Base-by-base conservation (phyloP, 2,797 vertebrate genomes). In the Lutjanus argentimaculatus region DNA sequence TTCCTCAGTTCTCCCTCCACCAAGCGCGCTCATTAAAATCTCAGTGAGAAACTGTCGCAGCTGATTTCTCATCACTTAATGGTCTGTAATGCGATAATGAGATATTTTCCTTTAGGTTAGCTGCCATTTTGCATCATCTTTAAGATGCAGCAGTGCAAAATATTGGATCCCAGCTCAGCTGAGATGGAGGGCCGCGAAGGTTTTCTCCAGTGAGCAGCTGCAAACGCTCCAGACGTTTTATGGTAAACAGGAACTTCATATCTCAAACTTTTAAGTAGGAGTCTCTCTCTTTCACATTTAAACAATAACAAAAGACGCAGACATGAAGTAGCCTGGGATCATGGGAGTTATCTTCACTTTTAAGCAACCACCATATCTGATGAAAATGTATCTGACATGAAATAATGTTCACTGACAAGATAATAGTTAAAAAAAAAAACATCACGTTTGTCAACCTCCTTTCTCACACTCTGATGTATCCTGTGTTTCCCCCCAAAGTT, bases 61-160 rank as follows among this genome's bases (percentile, higher is more conserved):
- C 74, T 80, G 84, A 93, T 93, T 91, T 81, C 75, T 89, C 88
- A 85, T 89, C 83, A 80, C 86, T 84, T 91, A 92, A 89, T 90
- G 80, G 86, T 59, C 80, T 70, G 78, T 84, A 82, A 84, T 89
- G 88, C 77, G 64, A 83, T 89, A 88, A 90, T 85, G 87, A 90
- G 89, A 90, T 81, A 77, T 88, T 85, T 93, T 93, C 84, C 90
- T 91, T 85, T 82, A 83, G 87, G 79, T 89, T 86, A 85, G 82
- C 87, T 87, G 89, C 85, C 88, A 80, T 91, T 89, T 90, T 85
- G 51, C 73, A 75, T 91, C 79, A 81, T 84, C 72, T 82, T 86
- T 73, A 84, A 76, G 62, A 17, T 30, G 76, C 42, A 12, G 82
- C 67, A 6, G 85, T 25, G 69, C 46, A 76, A 88, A 63, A 48